Evolutionary conservation across 2,113 vertebrate genomes (phyloP).

Genomic region (Pongo pygmaeus): DNA sequence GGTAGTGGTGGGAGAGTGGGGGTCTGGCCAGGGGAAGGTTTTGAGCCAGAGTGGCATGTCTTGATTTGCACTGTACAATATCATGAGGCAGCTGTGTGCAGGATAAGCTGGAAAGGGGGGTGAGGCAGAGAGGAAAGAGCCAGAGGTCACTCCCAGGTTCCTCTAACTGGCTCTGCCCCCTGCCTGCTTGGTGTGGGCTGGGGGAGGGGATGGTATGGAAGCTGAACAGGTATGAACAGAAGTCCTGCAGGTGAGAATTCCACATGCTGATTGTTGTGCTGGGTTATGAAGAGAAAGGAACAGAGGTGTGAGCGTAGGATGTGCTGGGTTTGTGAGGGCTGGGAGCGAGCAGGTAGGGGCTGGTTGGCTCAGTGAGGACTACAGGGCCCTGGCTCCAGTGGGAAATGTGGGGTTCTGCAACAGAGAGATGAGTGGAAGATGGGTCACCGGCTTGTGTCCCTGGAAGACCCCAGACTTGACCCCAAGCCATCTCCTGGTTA

Average conservation of each 20-base stretch:
- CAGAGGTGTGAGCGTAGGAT: accelerated
- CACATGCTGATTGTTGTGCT: accelerated
- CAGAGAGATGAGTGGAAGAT: background rate
- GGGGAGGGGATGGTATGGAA: background rate
- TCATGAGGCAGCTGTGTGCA: background rate
- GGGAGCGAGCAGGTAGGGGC: background rate
- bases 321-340: background rate
- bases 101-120: too few relatives aligned
- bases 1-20: background rate
- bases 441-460: background rate
- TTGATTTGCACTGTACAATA: background rate
- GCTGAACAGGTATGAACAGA: background rate
- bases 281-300: background rate
- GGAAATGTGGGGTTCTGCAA: background rate
- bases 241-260: background rate
- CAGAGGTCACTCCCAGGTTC: background rate
- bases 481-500: background rate
- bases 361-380: background rate
- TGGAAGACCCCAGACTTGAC: background rate
- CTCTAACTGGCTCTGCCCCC: background rate
- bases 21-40: background rate
- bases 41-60: background rate
- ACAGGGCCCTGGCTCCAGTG: background rate
- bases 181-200: background rate
- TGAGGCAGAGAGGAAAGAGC: background rate